A percentile compares a stretch with the other conserved stretches of the same genome.
Evolutionary conservation across 2,888 invertebrate species (phyloP).

Genomic region (Clostera curtula): DNA sequence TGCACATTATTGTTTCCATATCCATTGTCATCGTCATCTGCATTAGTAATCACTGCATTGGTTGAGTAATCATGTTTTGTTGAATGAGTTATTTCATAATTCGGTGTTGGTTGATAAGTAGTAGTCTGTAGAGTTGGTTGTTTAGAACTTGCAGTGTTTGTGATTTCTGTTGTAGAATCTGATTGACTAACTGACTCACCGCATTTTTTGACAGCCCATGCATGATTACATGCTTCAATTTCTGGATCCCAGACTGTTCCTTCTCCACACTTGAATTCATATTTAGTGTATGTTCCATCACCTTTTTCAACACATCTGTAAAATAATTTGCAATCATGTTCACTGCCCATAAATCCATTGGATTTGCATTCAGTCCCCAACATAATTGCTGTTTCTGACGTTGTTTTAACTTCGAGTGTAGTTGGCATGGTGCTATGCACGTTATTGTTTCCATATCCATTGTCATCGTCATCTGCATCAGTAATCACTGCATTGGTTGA

Average conservation of each 20-base stretch:
- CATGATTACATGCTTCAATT: constrained; percentile 74
- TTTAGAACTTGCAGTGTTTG: too few species aligned
- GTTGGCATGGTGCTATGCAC: too few species aligned
- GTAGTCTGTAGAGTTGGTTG: too few species aligned
- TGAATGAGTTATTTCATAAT: constrained; percentile 13
- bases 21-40: constrained; percentile 8
- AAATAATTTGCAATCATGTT: constrained; percentile 77
- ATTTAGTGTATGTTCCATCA: constrained; percentile 52
- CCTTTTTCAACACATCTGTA: constrained; percentile 77
- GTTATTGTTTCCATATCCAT: constrained; percentile 29
- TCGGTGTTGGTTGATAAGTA: too few species aligned
- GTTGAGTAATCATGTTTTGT: too few species aligned
- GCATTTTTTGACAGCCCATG: constrained; percentile 69
- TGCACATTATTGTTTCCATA: constrained; percentile 8
- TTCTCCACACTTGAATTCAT: constrained; percentile 73
- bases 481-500: constrained; percentile 12
- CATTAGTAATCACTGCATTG: constrained; percentile 9
- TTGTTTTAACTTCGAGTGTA: too few species aligned
- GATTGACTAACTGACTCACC: too few species aligned
- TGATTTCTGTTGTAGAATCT: too few species aligned
- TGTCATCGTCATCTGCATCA: constrained; percentile 21
- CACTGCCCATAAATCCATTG: constrained; percentile 76
- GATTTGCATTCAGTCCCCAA: too few species aligned
- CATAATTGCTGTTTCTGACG: too few species aligned
- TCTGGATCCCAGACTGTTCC: constrained; percentile 77